Percentiles rank a stretch among this genome's conserved stretches.
phyloP scores from a whole-genome alignment of 2,797 vertebrate species.

The Thunnus albacares region DNA sequence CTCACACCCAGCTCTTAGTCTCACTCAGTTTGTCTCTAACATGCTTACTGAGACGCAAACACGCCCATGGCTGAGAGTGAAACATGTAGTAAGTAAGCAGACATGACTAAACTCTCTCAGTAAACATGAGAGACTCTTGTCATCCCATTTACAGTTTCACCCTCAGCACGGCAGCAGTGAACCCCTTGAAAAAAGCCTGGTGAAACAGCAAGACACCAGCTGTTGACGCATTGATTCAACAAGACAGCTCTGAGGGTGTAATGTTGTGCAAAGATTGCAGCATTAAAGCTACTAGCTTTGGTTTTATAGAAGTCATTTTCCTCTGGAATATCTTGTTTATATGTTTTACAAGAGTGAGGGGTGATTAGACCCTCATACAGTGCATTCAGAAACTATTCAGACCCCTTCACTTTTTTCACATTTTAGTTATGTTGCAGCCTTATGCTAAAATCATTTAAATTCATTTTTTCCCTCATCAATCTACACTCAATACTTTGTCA shows the following conservation, averaged over 20 bases:
- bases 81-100: constrained; percentile 46
- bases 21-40: constrained; percentile 1
- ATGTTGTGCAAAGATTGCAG: constrained; percentile 25
- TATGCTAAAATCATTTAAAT: no score
- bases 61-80: constrained; percentile 18
- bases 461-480: no score
- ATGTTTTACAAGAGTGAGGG: neutral
- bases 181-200: constrained; percentile 22
- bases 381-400: no score
- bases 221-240: constrained; percentile 34
- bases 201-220: constrained; percentile 34
- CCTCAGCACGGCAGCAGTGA: constrained; percentile 27
- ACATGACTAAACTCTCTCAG: constrained; percentile 36
- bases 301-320: constrained; percentile 18
- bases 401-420: no score
- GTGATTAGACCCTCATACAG: neutral
- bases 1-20: constrained; percentile 7
- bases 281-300: neutral
- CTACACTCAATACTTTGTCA: no score
- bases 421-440: no score
- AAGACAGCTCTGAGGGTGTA: constrained; percentile 13
- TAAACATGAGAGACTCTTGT: constrained; percentile 40
- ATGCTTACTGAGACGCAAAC: neutral
- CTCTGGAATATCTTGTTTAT: neutral
- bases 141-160: constrained; percentile 43